These are phyloP conservation scores for Hemibagrus wyckioides DNA, from an alignment of 2,113 vertebrate genomes.

Conservation along the genomic window DNA sequence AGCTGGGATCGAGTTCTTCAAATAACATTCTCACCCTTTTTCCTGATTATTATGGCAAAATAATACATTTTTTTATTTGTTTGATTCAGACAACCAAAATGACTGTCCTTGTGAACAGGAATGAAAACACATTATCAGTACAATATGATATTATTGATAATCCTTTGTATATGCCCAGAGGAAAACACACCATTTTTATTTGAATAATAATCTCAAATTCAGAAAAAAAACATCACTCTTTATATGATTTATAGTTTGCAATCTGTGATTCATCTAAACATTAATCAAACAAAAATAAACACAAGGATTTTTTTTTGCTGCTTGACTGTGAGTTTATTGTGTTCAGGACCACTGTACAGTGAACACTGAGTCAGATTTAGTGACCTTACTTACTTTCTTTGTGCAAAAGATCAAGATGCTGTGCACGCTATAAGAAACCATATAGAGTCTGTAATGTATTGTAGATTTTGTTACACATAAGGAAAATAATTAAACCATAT, in stretches of 20 bases:
- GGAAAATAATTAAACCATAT: background rate
- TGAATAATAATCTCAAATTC: background rate
- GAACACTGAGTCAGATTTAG: background rate
- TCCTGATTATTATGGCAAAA: background rate
- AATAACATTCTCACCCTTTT: background rate
- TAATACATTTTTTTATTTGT: too few species aligned
- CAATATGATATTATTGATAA: background rate
- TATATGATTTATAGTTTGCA: background rate
- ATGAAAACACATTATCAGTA: background rate
- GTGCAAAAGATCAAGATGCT: conserved; percentile 9
- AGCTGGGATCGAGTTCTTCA: background rate
- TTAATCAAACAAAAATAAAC: background rate
- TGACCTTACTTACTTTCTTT: background rate
- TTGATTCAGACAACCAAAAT: background rate
- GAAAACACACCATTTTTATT: background rate
- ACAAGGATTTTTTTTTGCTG: background rate
- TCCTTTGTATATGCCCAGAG: background rate
- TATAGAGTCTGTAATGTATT: background rate
- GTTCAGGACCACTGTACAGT: background rate
- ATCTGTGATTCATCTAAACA: background rate
- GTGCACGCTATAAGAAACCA: background rate
- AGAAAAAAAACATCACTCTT: background rate
- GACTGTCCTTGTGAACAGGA: background rate
- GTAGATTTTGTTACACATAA: background rate
- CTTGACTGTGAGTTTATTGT: conserved; percentile 14